Evolutionary conservation across 2,113 vertebrate genomes (phyloP).

Genomic region (Mirza zaza): DNA sequence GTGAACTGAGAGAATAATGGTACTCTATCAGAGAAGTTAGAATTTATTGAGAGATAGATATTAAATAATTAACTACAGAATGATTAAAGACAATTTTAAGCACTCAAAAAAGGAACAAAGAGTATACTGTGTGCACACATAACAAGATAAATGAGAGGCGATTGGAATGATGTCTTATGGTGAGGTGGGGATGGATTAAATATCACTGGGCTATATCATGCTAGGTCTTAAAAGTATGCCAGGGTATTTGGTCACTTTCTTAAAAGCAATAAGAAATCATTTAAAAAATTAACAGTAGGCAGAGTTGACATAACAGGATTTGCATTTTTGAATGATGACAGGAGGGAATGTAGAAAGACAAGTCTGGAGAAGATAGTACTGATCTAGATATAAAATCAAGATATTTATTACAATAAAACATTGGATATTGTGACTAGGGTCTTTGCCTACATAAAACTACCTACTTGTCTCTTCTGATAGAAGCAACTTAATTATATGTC

Average conservation of each 20-base stretch:
- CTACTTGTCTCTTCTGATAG: background rate
- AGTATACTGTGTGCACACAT: background rate
- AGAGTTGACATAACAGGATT: background rate
- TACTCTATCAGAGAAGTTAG: background rate
- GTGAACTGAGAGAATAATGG: background rate
- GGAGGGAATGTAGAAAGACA: background rate
- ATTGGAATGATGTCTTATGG: background rate
- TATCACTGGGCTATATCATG: background rate
- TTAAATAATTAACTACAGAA: background rate
- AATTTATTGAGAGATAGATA: background rate
- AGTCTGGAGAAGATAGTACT: background rate
- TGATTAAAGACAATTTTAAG: background rate
- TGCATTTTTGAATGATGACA: background rate
- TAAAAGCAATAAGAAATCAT: background rate
- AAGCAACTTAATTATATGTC: background rate
- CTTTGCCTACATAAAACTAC: background rate
- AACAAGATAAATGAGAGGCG: background rate
- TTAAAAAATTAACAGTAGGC: background rate
- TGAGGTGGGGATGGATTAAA: background rate
- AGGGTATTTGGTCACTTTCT: background rate
- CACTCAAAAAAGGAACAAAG: background rate
- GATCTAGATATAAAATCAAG: background rate
- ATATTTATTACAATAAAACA: background rate
- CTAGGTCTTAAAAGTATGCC: background rate
- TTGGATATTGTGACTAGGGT: background rate